Conservation (phyloP, 2,888 invertebrate species). For the Polietes domitor region DNA sequence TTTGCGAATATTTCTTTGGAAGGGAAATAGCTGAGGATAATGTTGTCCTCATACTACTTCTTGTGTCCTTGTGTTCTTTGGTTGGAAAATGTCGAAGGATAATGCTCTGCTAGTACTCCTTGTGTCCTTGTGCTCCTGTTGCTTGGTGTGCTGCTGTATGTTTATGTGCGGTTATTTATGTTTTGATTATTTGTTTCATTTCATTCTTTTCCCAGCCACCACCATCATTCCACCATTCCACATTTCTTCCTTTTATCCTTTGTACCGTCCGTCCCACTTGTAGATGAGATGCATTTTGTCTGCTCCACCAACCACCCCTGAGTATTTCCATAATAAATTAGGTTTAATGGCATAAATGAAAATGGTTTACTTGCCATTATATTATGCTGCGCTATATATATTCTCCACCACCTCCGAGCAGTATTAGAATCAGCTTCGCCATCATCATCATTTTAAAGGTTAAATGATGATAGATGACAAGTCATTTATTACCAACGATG, state of each 20-base stretch:
- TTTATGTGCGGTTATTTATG: neutral
- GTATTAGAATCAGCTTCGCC: neutral
- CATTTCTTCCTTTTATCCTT: neutral
- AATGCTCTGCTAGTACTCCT: neutral
- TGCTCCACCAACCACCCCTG: neutral
- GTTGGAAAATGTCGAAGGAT: constrained; percentile 6
- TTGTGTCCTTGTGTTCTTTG: neutral
- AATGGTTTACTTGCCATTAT: constrained; percentile 21
- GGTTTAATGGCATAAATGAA: constrained; percentile 46
- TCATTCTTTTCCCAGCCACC: neutral
- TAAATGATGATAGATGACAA: constrained; percentile 34
- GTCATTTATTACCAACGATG: neutral
- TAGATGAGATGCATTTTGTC: neutral
- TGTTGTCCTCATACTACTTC: too few species aligned
- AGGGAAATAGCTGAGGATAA: neutral
- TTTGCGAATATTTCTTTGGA: neutral
- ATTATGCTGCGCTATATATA: neutral
- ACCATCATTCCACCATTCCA: neutral
- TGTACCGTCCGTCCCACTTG: neutral
- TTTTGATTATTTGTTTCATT: neutral
- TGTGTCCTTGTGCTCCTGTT: neutral
- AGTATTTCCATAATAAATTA: constrained; percentile 30
- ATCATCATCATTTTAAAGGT: constrained; percentile 30
- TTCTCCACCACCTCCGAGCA: neutral
- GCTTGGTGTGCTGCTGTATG: neutral